A percentile compares a stretch with the other conserved stretches of the same genome.
These are phyloP conservation scores for Drosophila colorata DNA, from an alignment of 2,888 invertebrate genomes.

Conservation along the genomic window DNA sequence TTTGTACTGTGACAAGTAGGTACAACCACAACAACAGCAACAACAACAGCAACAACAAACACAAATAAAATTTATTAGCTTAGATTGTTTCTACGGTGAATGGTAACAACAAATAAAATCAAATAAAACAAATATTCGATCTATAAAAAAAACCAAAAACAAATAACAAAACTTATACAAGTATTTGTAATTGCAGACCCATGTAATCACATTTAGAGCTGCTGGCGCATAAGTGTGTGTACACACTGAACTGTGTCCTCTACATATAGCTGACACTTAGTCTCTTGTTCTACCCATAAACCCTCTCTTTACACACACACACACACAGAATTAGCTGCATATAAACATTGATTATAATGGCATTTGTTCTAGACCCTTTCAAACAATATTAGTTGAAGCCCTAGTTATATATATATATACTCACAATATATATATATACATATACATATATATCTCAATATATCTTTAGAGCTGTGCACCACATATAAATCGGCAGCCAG, in stretches of 20 bases:
- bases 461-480: slow-evolving; percentile 27
- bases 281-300: background rate
- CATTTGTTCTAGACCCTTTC: slow-evolving; percentile 44
- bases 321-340: slow-evolving; percentile 20
- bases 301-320: slow-evolving; percentile 7
- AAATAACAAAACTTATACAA: slow-evolving; percentile 40
- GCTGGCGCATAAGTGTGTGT: slow-evolving; percentile 42
- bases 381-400: slow-evolving; percentile 39
- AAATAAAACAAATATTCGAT: slow-evolving; percentile 50
- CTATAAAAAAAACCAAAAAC: slow-evolving; percentile 26
- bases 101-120: slow-evolving; percentile 61
- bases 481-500: slow-evolving; percentile 27
- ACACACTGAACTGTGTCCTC: slow-evolving; percentile 10
- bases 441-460: slow-evolving; percentile 23
- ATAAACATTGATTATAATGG: slow-evolving; percentile 29
- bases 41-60: slow-evolving; percentile 26
- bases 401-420: slow-evolving; percentile 33
- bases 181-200: slow-evolving; percentile 61
- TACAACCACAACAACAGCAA: slow-evolving; percentile 56
- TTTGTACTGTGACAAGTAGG: slow-evolving; percentile 75
- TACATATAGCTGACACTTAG: slow-evolving; percentile 32
- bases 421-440: slow-evolving; percentile 12
- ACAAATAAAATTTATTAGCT: slow-evolving; percentile 47
- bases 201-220: slow-evolving; percentile 59
- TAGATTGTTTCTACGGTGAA: slow-evolving; percentile 67